Percentiles rank a stretch among this genome's conserved stretches.
Conservation (phyloP, 2,113 vertebrate genomes). For the Lepus europaeus region DNA sequence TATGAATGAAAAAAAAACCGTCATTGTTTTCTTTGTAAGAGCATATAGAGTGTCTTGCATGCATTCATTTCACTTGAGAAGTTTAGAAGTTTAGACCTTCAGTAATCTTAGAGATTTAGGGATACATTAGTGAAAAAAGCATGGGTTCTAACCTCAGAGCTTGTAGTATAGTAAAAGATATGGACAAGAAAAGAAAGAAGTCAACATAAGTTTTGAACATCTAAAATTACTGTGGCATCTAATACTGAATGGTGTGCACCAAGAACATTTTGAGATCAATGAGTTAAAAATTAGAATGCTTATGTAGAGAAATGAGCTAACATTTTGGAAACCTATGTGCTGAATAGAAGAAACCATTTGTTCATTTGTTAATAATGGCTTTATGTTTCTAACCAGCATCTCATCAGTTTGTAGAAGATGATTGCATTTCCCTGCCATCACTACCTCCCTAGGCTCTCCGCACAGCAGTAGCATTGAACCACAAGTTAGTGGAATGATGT, state of each 20-base stretch:
- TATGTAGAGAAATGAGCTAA: not conserved
- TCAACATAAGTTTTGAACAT: not conserved
- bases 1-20: not conserved
- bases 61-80: not conserved
- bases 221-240: not conserved
- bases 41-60: not conserved
- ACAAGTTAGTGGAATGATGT: not conserved
- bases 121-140: not conserved
- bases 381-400: not conserved
- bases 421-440: not conserved
- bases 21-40: conserved; percentile 29
- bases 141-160: not conserved
- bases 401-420: not conserved
- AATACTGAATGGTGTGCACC: not conserved
- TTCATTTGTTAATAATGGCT: not conserved
- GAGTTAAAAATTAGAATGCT: not conserved
- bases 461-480: not conserved
- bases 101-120: not conserved
- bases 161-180: not conserved
- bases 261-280: not conserved
- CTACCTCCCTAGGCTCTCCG: not conserved
- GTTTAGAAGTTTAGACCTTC: not conserved
- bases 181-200: not conserved
- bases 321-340: not conserved
- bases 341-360: not conserved